phyloP scores from a whole-genome alignment of 1,140 invertebrate species.

The Acromyrmex echinatior region DNA sequence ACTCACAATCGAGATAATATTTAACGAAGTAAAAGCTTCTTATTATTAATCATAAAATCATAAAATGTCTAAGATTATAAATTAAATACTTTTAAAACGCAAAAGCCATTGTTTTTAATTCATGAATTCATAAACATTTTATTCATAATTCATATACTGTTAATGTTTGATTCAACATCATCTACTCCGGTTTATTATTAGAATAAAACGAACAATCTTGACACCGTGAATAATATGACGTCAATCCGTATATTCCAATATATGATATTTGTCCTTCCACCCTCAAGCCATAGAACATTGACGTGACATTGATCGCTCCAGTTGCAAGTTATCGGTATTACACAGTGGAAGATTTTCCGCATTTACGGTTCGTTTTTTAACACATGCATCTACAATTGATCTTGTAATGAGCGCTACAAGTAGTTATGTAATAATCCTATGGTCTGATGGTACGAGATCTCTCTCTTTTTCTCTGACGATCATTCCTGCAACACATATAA shows the following conservation, averaged over 20 bases:
- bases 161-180: background rate
- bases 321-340: conserved; percentile 39
- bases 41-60: background rate
- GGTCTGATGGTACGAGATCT: conserved; percentile 69
- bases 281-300: conserved; percentile 34
- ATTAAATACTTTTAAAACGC: background rate
- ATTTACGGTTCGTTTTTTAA: conserved; percentile 20
- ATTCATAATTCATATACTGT: background rate
- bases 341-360: background rate
- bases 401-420: conserved; percentile 12
- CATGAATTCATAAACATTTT: too few species aligned
- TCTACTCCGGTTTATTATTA: background rate
- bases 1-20: background rate
- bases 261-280: conserved; percentile 18
- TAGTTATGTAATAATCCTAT: conserved; percentile 69
- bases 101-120: background rate
- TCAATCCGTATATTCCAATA: background rate
- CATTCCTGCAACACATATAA: conserved; percentile 38
- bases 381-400: background rate
- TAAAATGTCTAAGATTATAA: background rate
- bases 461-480: conserved; percentile 10
- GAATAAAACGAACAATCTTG: conserved; percentile 3
- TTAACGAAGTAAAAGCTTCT: background rate
- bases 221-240: conserved; percentile 5
- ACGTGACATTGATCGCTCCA: conserved; percentile 27